These are phyloP conservation scores for Smittia aterrima DNA, from an alignment of 2,888 invertebrate genomes.

Conservation along the genomic window DNA sequence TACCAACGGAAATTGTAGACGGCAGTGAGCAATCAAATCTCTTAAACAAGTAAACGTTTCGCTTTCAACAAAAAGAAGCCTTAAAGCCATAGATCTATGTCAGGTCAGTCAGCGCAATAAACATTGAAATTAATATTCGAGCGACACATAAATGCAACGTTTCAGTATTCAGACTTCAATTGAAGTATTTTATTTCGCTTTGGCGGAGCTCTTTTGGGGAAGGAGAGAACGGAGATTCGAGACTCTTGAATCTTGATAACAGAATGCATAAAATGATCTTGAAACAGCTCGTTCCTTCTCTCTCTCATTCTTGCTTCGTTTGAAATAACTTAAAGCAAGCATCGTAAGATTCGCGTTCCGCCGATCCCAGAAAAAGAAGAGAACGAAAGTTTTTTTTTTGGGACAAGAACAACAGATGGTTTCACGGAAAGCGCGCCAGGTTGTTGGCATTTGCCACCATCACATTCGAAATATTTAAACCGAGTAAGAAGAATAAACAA, in stretches of 20 bases:
- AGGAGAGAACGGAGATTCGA: constrained; percentile 6
- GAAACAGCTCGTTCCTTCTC: neutral
- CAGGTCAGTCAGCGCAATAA: neutral
- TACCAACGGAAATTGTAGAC: no score
- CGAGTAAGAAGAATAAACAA: neutral
- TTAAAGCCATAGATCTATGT: neutral
- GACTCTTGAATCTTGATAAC: neutral
- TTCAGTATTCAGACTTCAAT: constrained; percentile 1
- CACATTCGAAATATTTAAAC: neutral
- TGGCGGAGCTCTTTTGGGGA: neutral
- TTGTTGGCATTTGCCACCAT: constrained; percentile 23
- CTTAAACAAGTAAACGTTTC: neutral
- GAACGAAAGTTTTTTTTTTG: neutral
- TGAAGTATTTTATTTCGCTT: neutral
- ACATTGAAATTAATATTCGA: constrained; percentile 17
- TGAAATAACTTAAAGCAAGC: neutral
- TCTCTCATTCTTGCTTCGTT: neutral
- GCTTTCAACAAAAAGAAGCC: neutral
- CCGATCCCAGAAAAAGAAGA: neutral
- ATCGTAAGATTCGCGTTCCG: neutral
- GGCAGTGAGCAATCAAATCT: no score
- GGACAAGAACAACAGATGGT: constrained; percentile 26
- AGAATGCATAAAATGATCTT: constrained; percentile 24
- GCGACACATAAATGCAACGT: constrained; percentile 24
- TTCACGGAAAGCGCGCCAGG: constrained; percentile 21